These are phyloP conservation scores for Monochamus saltuarius DNA, from an alignment of 1,140 invertebrate genomes.

Conservation along the genomic window DNA sequence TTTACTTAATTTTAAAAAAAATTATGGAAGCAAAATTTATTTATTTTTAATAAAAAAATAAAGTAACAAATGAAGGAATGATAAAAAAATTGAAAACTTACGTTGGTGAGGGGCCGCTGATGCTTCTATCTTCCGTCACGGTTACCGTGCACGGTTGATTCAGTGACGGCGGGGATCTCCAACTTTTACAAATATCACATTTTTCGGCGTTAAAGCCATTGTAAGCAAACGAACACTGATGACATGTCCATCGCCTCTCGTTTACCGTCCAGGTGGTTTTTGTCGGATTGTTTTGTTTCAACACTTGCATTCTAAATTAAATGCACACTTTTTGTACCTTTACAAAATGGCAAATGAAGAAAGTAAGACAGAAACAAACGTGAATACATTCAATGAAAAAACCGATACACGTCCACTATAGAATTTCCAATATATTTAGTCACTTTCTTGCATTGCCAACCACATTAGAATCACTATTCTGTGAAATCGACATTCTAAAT, in stretches of 20 bases:
- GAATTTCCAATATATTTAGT: too few species aligned
- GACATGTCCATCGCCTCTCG: constrained; percentile 80
- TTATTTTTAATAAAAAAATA: too few species aligned
- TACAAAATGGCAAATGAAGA: neutral
- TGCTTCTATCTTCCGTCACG: constrained; percentile 60
- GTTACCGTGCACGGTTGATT: constrained; percentile 68
- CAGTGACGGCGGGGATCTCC: constrained; percentile 63
- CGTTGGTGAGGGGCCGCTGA: neutral
- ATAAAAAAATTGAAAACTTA: too few species aligned
- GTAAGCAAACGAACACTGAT: constrained; percentile 83
- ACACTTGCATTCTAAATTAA: constrained; percentile 34
- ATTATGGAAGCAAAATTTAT: too few species aligned
- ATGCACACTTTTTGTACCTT: too few species aligned
- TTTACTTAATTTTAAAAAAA: too few species aligned
- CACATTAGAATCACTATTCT: too few species aligned
- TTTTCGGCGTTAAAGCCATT: constrained; percentile 75
- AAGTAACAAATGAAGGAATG: too few species aligned
- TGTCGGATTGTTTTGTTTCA: constrained; percentile 31
- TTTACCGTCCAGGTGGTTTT: constrained; percentile 37
- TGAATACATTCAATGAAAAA: too few species aligned
- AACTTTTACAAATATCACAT: constrained; percentile 78
- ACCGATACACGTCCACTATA: too few species aligned
- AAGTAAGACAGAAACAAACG: neutral
- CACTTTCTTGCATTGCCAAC: too few species aligned
- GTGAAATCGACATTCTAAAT: too few species aligned